A percentile compares a stretch with the other conserved stretches of the same genome.
Evolutionary conservation across 2,888 invertebrate genomes (phyloP).

Genomic region (Rutpela maculata): DNA sequence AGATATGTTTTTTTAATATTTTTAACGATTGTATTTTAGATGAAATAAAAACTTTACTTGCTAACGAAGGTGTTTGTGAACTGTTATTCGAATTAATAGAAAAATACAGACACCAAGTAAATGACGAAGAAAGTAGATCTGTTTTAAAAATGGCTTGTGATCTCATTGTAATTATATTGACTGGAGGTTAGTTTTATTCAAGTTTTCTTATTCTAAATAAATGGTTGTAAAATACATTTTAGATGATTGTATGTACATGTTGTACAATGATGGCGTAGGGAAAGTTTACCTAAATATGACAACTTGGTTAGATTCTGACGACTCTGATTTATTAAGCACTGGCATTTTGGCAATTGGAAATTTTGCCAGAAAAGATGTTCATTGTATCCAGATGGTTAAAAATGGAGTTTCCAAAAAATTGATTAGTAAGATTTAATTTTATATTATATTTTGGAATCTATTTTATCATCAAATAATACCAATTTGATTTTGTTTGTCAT

Average conservation of each 20-base stretch:
- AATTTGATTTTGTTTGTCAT: too few species aligned
- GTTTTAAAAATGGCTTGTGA: constrained; percentile 91
- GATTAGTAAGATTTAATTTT: constrained; percentile 73
- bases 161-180: constrained; percentile 87
- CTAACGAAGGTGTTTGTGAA: constrained; percentile 85
- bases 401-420: constrained; percentile 85
- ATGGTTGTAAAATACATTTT: constrained; percentile 51
- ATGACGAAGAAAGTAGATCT: constrained; percentile 81
- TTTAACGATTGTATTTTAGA: constrained; percentile 76
- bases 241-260: constrained; percentile 91
- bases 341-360: constrained; percentile 92
- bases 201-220: background rate
- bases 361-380: constrained; percentile 90
- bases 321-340: constrained; percentile 86
- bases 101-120: constrained; percentile 79
- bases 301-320: constrained; percentile 85
- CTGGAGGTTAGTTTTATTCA: constrained; percentile 81
- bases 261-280: constrained; percentile 87
- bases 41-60: constrained; percentile 85
- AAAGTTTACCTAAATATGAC: constrained; percentile 83
- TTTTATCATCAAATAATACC: too few species aligned
- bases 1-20: constrained; percentile 3
- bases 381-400: constrained; percentile 89
- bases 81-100: constrained; percentile 85
- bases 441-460: background rate